Conservation (phyloP, 2,888 invertebrate species). For the Branchipolynoe longqiensis region DNA sequence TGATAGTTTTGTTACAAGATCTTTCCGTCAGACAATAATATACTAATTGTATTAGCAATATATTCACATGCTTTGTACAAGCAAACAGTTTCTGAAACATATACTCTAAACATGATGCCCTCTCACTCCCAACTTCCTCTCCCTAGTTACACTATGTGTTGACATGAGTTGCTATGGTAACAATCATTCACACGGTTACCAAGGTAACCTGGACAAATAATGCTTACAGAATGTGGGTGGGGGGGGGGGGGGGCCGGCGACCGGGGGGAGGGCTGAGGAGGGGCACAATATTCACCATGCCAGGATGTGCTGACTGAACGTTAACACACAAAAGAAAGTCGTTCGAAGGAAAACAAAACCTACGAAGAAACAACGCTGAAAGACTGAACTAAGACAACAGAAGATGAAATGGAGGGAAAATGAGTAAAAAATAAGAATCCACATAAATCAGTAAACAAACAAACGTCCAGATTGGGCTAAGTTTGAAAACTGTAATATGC, state of each 20-base stretch:
- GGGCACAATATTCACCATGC: background rate
- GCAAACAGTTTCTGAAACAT: background rate
- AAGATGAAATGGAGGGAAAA: background rate
- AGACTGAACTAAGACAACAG: background rate
- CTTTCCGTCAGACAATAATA: constrained; percentile 39
- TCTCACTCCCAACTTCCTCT: background rate
- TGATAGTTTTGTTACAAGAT: constrained; percentile 32
- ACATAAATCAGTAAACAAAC: background rate
- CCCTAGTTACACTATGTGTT: constrained; percentile 9
- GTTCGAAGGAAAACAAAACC: background rate
- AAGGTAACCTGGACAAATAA: constrained; percentile 4
- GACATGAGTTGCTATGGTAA: constrained; percentile 19
- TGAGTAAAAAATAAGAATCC: background rate
- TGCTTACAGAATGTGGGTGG: no score
- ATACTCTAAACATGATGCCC: constrained; percentile 19
- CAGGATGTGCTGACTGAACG: constrained; percentile 1
- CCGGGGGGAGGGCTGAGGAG: background rate
- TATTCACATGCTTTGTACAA: constrained; percentile 31
- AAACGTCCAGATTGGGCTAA: background rate
- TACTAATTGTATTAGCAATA: constrained; percentile 22
- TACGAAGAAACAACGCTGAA: background rate
- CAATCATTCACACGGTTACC: constrained; percentile 10
- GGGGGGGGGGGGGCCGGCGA: no score
- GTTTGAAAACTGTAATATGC: constrained; percentile 25
- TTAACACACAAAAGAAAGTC: background rate